Evolutionary conservation across 2,797 vertebrate species (phyloP), one percentile per base, ranked within the genome.

Genomic region (Odontamblyopus lacepedii): DNA sequence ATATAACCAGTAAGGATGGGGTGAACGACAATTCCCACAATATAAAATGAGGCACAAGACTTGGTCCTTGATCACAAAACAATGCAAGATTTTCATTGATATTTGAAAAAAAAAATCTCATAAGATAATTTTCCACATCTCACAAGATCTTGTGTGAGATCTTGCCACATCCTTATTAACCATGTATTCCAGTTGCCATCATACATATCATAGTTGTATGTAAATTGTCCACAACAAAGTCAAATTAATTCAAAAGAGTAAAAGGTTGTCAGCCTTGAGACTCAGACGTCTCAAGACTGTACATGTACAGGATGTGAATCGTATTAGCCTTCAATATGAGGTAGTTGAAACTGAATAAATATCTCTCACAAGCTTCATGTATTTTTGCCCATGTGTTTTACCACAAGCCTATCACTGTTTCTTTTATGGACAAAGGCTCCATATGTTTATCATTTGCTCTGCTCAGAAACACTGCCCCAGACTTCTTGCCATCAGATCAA

Each of bases 371-470:
- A 81, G n/a, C 74, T 61, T 74, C 79, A 67, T 59, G 77, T 70
- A 63, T 41, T 64, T 41, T 68, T 11, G 32, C 15, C 38, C 62
- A 71, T 78, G 74, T 60, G 68, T 72, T 71, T 26, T 29, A 30
- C 68, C 67, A 70, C 41, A 72, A 72, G 77, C 74, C 77, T 32
- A 59, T 84, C 65, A 78, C 76, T 83, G 32, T 69, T 74, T 48
- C 30, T 55, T 76, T 60, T 27, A 19, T 74, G 87, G 63, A 72
- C 63, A 62, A 75, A 51, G 41, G 66, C 73, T 85, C 30, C 70
- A 83, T 74, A 80, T 83, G 83, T 68, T 73, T 27, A 57, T 61
- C 63, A 55, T 63, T 69, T 63, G 70, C 72, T 75, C 26, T 56
- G 59, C 16, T 56, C 64, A 74, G 70, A 83, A 57, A 78, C 61